Conservation (phyloP, 1,140 invertebrate species). For the Nebria ingens region DNA sequence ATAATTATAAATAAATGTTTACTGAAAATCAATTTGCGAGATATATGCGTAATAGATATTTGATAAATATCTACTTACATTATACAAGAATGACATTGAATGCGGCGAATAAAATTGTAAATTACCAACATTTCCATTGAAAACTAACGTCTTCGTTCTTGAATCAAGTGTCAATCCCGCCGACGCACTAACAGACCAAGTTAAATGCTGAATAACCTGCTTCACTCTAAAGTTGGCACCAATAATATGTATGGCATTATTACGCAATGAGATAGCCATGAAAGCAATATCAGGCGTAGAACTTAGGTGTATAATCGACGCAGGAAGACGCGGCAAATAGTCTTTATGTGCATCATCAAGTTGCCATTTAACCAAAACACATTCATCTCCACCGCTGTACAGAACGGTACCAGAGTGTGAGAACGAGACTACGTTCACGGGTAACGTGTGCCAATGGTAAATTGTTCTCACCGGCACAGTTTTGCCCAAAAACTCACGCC, state of each 20-base stretch:
- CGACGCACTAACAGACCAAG: slow-evolving; percentile 47
- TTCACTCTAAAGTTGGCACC: slow-evolving; percentile 45
- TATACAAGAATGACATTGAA: slow-evolving; percentile 57
- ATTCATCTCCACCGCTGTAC: slow-evolving; percentile 68
- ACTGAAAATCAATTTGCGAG: too few relatives aligned
- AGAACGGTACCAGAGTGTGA: slow-evolving; percentile 54
- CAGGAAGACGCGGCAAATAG: slow-evolving; percentile 63
- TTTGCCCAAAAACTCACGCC: slow-evolving; percentile 42
- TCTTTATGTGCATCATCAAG: slow-evolving; percentile 42
- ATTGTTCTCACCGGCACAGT: slow-evolving; percentile 36
- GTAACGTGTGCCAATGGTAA: slow-evolving; percentile 72
- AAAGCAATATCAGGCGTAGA: slow-evolving; percentile 53
- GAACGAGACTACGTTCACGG: slow-evolving; percentile 58
- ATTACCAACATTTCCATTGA: slow-evolving; percentile 68
- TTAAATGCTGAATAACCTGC: slow-evolving; percentile 57
- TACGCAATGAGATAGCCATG: slow-evolving; percentile 55
- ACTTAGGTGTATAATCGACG: slow-evolving; percentile 54
- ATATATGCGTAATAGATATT: background rate
- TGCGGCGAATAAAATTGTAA: slow-evolving; percentile 69
- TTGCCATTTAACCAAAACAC: slow-evolving; percentile 71
- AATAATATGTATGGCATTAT: slow-evolving; percentile 67
- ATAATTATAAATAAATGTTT: too few relatives aligned
- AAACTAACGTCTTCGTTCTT: slow-evolving; percentile 51
- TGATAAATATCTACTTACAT: slow-evolving; percentile 44
- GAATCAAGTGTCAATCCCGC: slow-evolving; percentile 58